These are phyloP conservation scores for Mythimna albipuncta DNA, from an alignment of 2,888 invertebrate genomes.

Conservation along the genomic window DNA sequence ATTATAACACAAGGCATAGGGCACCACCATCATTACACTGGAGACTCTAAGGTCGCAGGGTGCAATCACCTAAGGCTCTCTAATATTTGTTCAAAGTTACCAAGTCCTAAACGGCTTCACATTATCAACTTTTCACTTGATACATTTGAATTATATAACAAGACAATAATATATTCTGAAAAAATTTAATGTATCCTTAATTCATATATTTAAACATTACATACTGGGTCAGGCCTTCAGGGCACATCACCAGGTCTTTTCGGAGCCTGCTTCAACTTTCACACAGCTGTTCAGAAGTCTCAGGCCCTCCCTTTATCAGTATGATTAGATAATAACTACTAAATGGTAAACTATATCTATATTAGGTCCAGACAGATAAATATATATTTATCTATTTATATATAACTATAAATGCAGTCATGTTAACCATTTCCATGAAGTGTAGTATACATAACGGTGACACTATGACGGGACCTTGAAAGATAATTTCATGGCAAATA, in stretches of 20 bases:
- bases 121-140: constrained; percentile 83
- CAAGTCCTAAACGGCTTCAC: constrained; percentile 81
- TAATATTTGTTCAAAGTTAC: constrained; percentile 85
- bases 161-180: constrained; percentile 91
- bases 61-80: constrained; percentile 87
- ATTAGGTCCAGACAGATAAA: constrained; percentile 82
- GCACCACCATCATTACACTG: constrained; percentile 66
- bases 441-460: constrained; percentile 37
- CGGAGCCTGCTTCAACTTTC: constrained; percentile 78
- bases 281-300: constrained; percentile 83
- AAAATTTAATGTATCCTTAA: constrained; percentile 90
- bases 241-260: constrained; percentile 80
- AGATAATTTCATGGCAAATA: constrained; percentile 73
- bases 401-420: constrained; percentile 65
- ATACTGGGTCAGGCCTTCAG: constrained; percentile 87
- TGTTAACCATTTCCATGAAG: constrained; percentile 53
- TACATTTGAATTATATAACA: constrained; percentile 91
- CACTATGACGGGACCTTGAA: constrained; percentile 66
- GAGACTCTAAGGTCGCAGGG: constrained; percentile 79
- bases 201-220: constrained; percentile 85
- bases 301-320: constrained; percentile 74
- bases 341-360: constrained; percentile 78
- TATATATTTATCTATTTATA: constrained; percentile 62
- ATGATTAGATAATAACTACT: constrained; percentile 76
- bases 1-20: constrained; percentile 67